Evolutionary conservation across 64 coral and sea anemone genomes (phyloP).

Genomic region (Catalaphyllia jardinei): DNA sequence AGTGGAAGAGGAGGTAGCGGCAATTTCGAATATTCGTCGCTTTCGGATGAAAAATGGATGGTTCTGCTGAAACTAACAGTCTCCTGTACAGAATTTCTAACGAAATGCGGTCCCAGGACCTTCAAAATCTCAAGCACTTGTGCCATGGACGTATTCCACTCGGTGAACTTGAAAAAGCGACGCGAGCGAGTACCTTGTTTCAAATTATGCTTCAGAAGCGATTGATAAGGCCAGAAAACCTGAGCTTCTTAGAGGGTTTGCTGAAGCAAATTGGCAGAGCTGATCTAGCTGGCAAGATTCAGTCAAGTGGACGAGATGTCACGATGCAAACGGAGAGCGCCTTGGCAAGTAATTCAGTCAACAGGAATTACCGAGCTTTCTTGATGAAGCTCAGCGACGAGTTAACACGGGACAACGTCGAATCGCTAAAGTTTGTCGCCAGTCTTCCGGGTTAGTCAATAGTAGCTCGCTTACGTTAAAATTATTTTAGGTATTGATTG

Average conservation of each 20-base stretch:
- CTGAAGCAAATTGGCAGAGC: slow-evolving; percentile 54
- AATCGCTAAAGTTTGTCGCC: slow-evolving; percentile 77
- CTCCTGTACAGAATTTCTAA: slow-evolving; percentile 26
- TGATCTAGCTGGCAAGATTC: slow-evolving; percentile 69
- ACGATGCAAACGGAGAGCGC: slow-evolving; percentile 50
- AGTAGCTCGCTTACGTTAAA: too few relatives aligned
- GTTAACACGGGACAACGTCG: slow-evolving; percentile 69
- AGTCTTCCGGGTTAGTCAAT: slow-evolving; percentile 68
- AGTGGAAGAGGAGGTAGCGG: background rate
- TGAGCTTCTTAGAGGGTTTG: slow-evolving; percentile 50
- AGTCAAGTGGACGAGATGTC: slow-evolving; percentile 42
- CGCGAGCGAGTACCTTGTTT: slow-evolving; percentile 48
- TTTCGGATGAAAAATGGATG: background rate
- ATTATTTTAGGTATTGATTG: background rate
- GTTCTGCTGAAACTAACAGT: background rate
- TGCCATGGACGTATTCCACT: slow-evolving; percentile 62
- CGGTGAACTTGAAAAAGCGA: slow-evolving; percentile 64
- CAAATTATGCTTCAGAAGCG: slow-evolving; percentile 41
- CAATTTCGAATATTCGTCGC: background rate
- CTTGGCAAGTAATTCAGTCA: background rate
- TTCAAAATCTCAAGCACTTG: slow-evolving; percentile 85
- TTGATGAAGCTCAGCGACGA: slow-evolving; percentile 76
- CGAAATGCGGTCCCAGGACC: slow-evolving; percentile 58
- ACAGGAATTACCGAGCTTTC: slow-evolving; percentile 57
- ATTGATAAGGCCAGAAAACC: slow-evolving; percentile 55